A percentile compares a stretch with the other conserved stretches of the same genome.
Conservation (phyloP, 2,113 vertebrate species). For the Actenoides lindsayi region DNA sequence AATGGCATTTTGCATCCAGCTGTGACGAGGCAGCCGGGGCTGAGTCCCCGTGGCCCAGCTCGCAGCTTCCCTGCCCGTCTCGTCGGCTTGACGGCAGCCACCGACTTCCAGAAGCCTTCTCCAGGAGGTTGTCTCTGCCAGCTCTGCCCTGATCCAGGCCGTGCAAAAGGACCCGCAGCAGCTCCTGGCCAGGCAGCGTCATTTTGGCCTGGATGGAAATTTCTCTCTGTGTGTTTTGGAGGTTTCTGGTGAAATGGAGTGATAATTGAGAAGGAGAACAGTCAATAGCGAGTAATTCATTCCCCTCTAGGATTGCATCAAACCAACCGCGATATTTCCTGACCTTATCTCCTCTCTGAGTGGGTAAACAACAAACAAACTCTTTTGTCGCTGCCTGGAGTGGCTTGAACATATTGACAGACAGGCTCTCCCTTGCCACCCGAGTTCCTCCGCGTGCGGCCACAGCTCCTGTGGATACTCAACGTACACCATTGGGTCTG, state of each 20-base stretch:
- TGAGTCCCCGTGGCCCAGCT: background rate
- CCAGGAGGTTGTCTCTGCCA: background rate
- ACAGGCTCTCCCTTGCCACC: background rate
- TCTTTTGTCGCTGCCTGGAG: background rate
- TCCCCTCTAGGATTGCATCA: background rate
- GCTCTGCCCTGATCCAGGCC: background rate
- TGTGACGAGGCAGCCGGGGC: background rate
- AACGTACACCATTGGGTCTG: rapidly evolving
- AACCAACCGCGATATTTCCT: background rate
- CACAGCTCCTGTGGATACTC: background rate
- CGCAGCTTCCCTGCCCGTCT: background rate
- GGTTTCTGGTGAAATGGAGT: background rate
- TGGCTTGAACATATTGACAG: background rate
- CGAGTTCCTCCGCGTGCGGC: rapidly evolving
- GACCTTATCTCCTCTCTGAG: slow-evolving; percentile 15
- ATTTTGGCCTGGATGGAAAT: background rate
- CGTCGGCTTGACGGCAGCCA: rapidly evolving
- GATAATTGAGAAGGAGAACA: background rate
- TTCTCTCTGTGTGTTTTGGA: background rate
- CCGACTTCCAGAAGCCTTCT: background rate
- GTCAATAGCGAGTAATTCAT: background rate
- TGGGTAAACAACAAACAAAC: slow-evolving; percentile 7
- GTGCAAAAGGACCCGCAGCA: background rate
- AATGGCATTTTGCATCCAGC: slow-evolving; percentile 48
- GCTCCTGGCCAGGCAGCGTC: background rate